Evolutionary conservation across 2,888 invertebrate species (phyloP), one percentile per base, ranked within the genome.

Genomic region (Rhagophthalmus giganteus): DNA sequence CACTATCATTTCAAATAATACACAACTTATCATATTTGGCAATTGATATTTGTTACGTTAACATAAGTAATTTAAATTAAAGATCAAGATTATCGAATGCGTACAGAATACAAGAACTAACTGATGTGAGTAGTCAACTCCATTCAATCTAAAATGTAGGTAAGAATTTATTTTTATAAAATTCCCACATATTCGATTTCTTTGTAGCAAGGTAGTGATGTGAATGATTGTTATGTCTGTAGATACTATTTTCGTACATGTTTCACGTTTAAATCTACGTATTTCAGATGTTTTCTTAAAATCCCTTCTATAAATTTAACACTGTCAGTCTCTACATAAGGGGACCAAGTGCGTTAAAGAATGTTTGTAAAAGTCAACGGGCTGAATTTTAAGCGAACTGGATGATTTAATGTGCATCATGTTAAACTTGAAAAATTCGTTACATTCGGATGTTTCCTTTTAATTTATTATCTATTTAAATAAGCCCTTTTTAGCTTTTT

Each of bases 391-490:
- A 34, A 33, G 34, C 39, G 30, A 45, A 33, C 33, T 39, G 14
- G 33, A 45, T 45, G 47, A 47, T 40, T 47, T 39, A 47, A 32
- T 12, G 14, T 14, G 13, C 39, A 39, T 39, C 33, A 34, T 40
- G 48, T 37, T n/a, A 41, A 41, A 30, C 48, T 37, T 40, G 8
- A 28, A 28, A 34, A 40, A 48, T 48, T 24, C 28, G 31, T 32
- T 35, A 41, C 25, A 26, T 41, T 37, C 28, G 10, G 13, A 37
- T 28, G 40, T 54, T 56, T 39, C 47, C 38, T 24, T 48, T 54
- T 51, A 52, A 55, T 62, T 61, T 63, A 65, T 64, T 49, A 54
- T 53, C 55, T 58, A 64, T 66, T 66, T 62, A 59, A 64, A 67
- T 68, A 67, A 67, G 65, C 65, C 60, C 37, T 50, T 44, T 45